Evolutionary conservation across 2,888 invertebrate species (phyloP).

Genomic region (Cheilosia urbana): DNA sequence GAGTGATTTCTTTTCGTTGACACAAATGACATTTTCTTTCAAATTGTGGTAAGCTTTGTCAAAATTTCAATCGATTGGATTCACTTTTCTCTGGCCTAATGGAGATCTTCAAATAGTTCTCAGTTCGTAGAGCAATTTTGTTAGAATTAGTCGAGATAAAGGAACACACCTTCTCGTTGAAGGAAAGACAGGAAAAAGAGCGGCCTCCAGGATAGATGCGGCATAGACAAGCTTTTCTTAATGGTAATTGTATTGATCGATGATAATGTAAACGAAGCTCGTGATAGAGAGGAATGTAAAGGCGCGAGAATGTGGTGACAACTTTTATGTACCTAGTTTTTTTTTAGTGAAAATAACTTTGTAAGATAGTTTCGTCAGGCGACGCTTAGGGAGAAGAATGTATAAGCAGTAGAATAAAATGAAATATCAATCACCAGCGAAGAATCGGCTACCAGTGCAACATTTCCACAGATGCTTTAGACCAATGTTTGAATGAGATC

Average conservation of each 20-base stretch:
- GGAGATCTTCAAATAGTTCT: slow-evolving; percentile 37
- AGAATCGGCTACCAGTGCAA: slow-evolving; percentile 78
- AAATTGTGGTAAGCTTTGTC: too few species aligned
- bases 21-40: too few species aligned
- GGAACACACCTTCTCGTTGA: background rate
- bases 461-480: slow-evolving; percentile 77
- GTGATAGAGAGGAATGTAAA: slow-evolving; percentile 18
- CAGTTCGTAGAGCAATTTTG: slow-evolving; percentile 52
- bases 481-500: slow-evolving; percentile 67
- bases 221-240: slow-evolving; percentile 48
- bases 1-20: too few species aligned
- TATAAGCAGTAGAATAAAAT: slow-evolving; percentile 58
- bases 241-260: slow-evolving; percentile 26
- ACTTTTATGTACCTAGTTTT: background rate
- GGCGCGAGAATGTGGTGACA: slow-evolving; percentile 19
- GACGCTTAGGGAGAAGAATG: slow-evolving; percentile 32
- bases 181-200: slow-evolving; percentile 1
- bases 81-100: slow-evolving; percentile 12
- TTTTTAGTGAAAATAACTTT: slow-evolving; percentile 9
- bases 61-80: background rate
- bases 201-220: slow-evolving; percentile 26
- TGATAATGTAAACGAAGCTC: slow-evolving; percentile 11
- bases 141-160: slow-evolving; percentile 8
- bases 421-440: slow-evolving; percentile 82
- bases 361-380: slow-evolving; percentile 33